Evolutionary conservation across 2,797 vertebrate genomes (phyloP).

Genomic region (Brachymystax lenok): DNA sequence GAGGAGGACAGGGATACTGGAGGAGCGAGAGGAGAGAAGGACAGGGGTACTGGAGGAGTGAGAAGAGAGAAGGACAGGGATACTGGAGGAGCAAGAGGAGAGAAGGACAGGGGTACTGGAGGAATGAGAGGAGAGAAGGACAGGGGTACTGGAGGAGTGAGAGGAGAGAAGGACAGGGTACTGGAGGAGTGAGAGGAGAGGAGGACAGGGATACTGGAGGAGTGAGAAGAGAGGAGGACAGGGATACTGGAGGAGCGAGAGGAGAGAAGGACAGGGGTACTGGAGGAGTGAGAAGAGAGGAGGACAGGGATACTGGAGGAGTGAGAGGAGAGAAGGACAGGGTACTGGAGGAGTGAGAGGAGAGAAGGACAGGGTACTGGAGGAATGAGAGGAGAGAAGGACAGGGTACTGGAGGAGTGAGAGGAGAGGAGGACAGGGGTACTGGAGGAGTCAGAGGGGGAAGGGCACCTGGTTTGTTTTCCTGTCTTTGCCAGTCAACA

Average conservation of each 20-base stretch:
- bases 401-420: background rate
- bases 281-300: too few species aligned
- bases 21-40: background rate
- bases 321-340: too few species aligned
- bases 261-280: too few species aligned
- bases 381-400: too few species aligned
- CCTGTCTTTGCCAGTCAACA: background rate
- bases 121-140: background rate
- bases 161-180: background rate
- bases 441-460: background rate
- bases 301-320: too few species aligned
- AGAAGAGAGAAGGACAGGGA: constrained; percentile 20
- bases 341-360: too few species aligned
- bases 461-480: background rate
- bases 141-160: background rate
- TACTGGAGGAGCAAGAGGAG: constrained; percentile 25
- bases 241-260: too few species aligned
- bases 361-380: too few species aligned
- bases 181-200: too few species aligned
- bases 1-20: too few species aligned
- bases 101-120: background rate
- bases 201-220: background rate
- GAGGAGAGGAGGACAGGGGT: background rate
- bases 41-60: background rate
- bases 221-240: background rate